Conservation (phyloP, 30 jellyfish, hydroid and myxozoan species). For the Hydra vulgaris region DNA sequence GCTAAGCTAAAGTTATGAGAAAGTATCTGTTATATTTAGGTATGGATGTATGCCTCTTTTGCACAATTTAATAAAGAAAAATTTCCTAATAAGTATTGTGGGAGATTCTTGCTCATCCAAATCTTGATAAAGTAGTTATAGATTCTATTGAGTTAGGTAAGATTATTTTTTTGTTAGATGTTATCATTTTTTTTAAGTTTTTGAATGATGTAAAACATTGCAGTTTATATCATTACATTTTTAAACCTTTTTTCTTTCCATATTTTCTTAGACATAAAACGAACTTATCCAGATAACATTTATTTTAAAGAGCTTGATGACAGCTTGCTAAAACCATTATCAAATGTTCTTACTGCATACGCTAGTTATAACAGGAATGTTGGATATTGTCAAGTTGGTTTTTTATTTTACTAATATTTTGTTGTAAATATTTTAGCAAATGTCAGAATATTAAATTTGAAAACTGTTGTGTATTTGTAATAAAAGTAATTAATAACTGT, state of each 20-base stretch:
- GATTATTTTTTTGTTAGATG: too few species aligned
- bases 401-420: too few species aligned
- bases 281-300: constrained; percentile 86
- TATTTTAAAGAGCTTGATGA: constrained; percentile 55
- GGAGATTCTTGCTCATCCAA: constrained; percentile 45
- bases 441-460: too few species aligned
- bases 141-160: constrained; percentile 25
- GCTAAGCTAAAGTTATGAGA: too few species aligned
- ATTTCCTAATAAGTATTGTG: constrained; percentile 39
- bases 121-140: constrained; percentile 36
- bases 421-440: too few species aligned
- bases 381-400: constrained; percentile 87
- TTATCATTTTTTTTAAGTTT: too few species aligned
- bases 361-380: constrained; percentile 58
- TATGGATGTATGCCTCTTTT: constrained; percentile 56
- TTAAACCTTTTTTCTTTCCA: too few species aligned
- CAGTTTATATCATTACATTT: too few species aligned
- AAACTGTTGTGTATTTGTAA: too few species aligned
- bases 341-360: constrained; percentile 58
- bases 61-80: constrained; percentile 44
- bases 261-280: constrained; percentile 46
- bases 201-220: too few species aligned
- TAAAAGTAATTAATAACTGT: too few species aligned
- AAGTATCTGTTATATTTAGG: too few species aligned
- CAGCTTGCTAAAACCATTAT: constrained; percentile 45